These are phyloP conservation scores for Melipona quadrifasciata DNA, from an alignment of 1,140 invertebrate species.

Conservation along the genomic window DNA sequence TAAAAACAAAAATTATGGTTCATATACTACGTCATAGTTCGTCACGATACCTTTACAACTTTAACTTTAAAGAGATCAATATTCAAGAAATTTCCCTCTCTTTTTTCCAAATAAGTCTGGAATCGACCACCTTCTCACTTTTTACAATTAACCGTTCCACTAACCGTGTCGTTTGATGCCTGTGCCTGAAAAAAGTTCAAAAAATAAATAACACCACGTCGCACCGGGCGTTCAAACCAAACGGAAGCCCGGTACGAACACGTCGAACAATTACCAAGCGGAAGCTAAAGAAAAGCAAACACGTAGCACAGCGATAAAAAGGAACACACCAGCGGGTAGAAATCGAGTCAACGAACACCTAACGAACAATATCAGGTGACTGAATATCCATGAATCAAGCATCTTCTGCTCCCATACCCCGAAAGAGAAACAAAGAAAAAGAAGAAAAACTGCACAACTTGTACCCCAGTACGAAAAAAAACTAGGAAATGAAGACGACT, in stretches of 20 bases:
- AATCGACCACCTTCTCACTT: not conserved
- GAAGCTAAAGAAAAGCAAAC: not conserved
- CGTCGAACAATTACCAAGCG: not conserved
- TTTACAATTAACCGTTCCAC: not conserved
- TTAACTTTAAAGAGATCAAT: too few relatives aligned
- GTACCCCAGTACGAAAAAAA: too few relatives aligned
- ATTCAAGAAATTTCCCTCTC: too few relatives aligned
- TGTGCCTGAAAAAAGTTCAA: not conserved
- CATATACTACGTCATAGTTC: not conserved
- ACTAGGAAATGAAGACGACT: too few relatives aligned
- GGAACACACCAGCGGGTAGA: not conserved
- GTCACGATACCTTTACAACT: too few relatives aligned
- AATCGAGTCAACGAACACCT: not conserved
- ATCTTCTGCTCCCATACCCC: not conserved
- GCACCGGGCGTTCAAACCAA: not conserved
- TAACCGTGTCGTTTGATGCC: not conserved
- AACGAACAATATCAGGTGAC: not conserved
- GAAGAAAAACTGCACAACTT: too few relatives aligned
- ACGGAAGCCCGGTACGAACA: not conserved
- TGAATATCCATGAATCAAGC: not conserved
- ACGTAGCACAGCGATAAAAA: not conserved
- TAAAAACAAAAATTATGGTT: too few relatives aligned
- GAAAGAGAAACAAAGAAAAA: not conserved
- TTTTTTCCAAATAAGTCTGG: not conserved
- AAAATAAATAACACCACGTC: not conserved